Evolutionary conservation across 2,888 invertebrate species (phyloP).

Genomic region (Argyresthia goedartella): DNA sequence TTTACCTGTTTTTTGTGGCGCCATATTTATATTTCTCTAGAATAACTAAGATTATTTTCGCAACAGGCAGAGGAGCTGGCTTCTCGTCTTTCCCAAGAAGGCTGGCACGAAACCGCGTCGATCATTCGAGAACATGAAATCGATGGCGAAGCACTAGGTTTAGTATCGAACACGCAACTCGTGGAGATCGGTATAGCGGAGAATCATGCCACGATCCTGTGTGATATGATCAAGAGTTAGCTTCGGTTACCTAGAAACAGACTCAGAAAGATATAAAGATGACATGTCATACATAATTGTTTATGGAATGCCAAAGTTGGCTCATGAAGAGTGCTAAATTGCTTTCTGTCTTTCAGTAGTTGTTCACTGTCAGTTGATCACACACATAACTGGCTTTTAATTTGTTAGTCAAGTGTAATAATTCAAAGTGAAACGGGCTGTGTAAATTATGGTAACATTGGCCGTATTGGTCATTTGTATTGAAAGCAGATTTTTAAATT

Average conservation of each 20-base stretch:
- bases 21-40: no score
- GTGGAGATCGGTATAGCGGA: slow-evolving; percentile 44
- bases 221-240: slow-evolving; percentile 38
- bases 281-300: no score
- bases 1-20: no score
- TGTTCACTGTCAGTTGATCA: no score
- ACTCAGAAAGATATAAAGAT: no score
- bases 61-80: slow-evolving; percentile 39
- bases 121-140: slow-evolving; percentile 52
- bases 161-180: slow-evolving; percentile 45
- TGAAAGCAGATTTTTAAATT: neutral
- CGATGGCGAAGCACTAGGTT: slow-evolving; percentile 48
- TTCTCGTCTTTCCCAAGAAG: slow-evolving; percentile 28
- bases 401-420: no score
- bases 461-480: neutral
- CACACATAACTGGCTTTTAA: no score
- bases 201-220: slow-evolving; percentile 39
- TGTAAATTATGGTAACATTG: neutral
- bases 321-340: no score
- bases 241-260: no score
- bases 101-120: slow-evolving; percentile 44
- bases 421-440: no score
- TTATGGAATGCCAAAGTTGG: no score
- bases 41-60: slow-evolving; percentile 2
- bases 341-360: no score